Evolutionary conservation across 2,797 vertebrate species (phyloP).

Genomic region (Sibirionetta formosa): DNA sequence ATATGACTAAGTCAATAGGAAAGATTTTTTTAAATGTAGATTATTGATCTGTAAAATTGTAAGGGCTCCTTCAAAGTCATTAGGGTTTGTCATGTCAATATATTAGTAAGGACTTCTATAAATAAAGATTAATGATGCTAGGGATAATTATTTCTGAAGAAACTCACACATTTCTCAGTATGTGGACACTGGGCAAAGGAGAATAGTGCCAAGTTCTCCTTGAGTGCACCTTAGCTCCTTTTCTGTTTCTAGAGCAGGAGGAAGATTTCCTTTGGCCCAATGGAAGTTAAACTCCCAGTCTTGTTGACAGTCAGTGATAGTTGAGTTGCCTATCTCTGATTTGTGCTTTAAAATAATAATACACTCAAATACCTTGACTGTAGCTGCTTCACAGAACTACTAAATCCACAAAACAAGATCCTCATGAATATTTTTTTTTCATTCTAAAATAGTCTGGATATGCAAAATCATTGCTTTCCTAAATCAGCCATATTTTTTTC

Average conservation of each 20-base stretch:
- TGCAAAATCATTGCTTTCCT: not conserved
- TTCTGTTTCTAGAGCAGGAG: not conserved
- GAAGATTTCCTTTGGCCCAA: not conserved
- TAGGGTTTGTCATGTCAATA: conserved; percentile 6
- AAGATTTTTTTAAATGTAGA: conserved; percentile 13
- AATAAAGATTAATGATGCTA: conserved; percentile 48
- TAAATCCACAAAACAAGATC: not conserved
- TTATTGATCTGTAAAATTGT: conserved; percentile 41
- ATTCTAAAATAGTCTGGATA: not conserved
- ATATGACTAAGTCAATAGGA: conserved; percentile 20
- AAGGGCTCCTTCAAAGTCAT: conserved; percentile 21
- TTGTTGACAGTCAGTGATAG: not conserved
- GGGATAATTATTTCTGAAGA: not conserved
- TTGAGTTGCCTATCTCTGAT: not conserved
- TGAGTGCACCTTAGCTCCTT: not conserved
- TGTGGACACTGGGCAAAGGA: conserved; percentile 13
- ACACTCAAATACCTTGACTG: too few relatives aligned
- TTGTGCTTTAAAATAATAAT: not conserved
- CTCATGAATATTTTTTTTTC: not conserved
- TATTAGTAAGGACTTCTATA: conserved; percentile 4
- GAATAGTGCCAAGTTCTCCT: not conserved
- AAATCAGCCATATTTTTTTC: not conserved
- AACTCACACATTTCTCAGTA: not conserved
- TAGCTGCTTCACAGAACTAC: not conserved
- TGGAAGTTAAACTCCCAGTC: not conserved